phyloP scores from a whole-genome alignment of 2,888 invertebrate genomes.

The Cryptocheilus praepositus region DNA sequence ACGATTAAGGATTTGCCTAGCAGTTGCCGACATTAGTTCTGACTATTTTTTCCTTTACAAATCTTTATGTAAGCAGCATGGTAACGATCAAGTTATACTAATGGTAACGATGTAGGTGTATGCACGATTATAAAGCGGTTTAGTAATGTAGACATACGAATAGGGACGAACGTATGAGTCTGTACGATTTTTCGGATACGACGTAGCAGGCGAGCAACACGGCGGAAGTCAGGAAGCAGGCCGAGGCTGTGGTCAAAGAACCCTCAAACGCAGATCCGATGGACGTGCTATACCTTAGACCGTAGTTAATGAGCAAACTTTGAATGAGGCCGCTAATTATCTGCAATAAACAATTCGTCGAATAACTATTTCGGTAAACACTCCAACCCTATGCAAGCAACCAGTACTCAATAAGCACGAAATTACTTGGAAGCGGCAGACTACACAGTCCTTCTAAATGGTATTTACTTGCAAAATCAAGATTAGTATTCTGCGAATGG shows the following conservation, averaged over 20 bases:
- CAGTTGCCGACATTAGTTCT: too few relatives aligned
- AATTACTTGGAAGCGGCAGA: too few relatives aligned
- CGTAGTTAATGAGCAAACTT: constrained; percentile 86
- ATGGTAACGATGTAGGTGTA: not conserved
- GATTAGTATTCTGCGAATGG: too few relatives aligned
- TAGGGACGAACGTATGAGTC: constrained; percentile 85
- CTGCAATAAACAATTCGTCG: constrained; percentile 70
- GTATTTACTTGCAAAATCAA: too few relatives aligned
- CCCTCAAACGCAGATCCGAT: constrained; percentile 89
- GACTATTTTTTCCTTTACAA: too few relatives aligned
- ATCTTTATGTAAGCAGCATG: too few relatives aligned
- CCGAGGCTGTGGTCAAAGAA: constrained; percentile 87
- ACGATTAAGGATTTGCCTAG: not conserved
- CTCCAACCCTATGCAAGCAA: too few relatives aligned
- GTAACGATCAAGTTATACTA: too few relatives aligned
- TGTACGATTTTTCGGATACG: constrained; percentile 85
- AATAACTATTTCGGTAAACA: too few relatives aligned
- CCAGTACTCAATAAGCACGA: too few relatives aligned
- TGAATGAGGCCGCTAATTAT: constrained; percentile 89
- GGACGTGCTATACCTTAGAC: constrained; percentile 82
- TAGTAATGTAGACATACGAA: constrained; percentile 81
- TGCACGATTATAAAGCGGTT: not conserved
- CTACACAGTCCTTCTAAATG: too few relatives aligned
- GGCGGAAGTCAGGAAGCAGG: constrained; percentile 86
- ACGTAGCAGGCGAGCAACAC: constrained; percentile 86